Base-by-base conservation (phyloP, 2,888 invertebrate genomes). In the Syritta pipiens region DNA sequence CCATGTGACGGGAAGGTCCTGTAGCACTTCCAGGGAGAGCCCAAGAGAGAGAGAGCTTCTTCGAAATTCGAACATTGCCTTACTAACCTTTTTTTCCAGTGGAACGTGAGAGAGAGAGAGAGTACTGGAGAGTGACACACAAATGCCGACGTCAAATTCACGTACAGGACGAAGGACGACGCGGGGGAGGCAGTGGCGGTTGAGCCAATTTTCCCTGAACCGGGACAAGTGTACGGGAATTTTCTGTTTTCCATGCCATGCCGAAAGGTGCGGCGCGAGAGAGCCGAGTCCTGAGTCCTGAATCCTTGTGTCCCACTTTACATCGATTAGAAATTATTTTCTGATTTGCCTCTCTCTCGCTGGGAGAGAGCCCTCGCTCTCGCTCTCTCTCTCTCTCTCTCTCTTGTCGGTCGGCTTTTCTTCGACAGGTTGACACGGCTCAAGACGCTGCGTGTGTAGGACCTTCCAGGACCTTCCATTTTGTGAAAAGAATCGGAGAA, bases 391-490 rank as follows among this genome's bases (percentile, higher is more conserved):
- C 32, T 37, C 14, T 17, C 20, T 24, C 10, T 72, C 28, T 14
- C 59, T 46, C 24, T 59, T 51, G 55, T 22, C 67, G 10, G 10
- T 20, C 46, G 20, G n/a, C 12, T 24, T n/a, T n/a, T n/a, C n/a
- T n/a, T n/a, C 48, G 72, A 67, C 79, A 74, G 74, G 79, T 74
- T 74, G 68, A n/a, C n/a, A 51, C 67, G 19, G 42, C 57, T 49
- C 20, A 63, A 55, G 51, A 51, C 12, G 32, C 44, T 55, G 63
- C 51, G 59, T 65, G 9, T 28, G 32, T 40, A 19, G 26, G 7
- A 22, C 24, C 57, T 65, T 48, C 28, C 53, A 53, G 35, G 46
- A n/a, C n/a, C 44, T 57, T 63, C 49, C 57, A 63, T 62, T 63
- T 76, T n/a, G n/a, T 69, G 63, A 68, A 35, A 48, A 19, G 19